These are phyloP conservation scores for Phalloptychus januarius DNA, from an alignment of 2,797 vertebrate genomes.

Conservation along the genomic window DNA sequence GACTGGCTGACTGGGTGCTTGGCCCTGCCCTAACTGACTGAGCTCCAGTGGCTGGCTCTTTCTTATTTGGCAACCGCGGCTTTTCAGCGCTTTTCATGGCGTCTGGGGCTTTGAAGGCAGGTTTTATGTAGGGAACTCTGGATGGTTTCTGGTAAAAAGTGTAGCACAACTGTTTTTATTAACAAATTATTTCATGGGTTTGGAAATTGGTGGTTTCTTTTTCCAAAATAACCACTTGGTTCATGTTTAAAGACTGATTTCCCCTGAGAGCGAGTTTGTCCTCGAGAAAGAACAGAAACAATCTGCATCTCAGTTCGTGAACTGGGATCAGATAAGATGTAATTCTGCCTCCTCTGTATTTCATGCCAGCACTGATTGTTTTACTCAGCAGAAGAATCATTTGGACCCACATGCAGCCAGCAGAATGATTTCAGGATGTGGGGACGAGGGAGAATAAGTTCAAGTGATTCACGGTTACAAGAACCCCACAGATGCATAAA, in stretches of 20 bases:
- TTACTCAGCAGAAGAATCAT: conserved; percentile 70
- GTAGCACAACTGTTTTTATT: conserved; percentile 1
- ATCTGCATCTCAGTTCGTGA: conserved; percentile 42
- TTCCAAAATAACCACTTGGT: conserved; percentile 3
- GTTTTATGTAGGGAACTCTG: conserved; percentile 15
- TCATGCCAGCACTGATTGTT: conserved; percentile 74
- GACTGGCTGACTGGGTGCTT: conserved; percentile 63
- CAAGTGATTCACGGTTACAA: conserved; percentile 9
- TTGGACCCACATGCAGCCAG: conserved; percentile 64
- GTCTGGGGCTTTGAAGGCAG: conserved; percentile 24
- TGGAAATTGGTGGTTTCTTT: conserved; percentile 3
- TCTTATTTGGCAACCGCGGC: conserved; percentile 40
- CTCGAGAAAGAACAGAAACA: conserved; percentile 29
- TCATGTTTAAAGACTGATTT: conserved; percentile 31
- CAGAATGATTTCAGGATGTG: conserved; percentile 58
- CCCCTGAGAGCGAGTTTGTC: conserved; percentile 15
- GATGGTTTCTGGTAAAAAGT: not conserved
- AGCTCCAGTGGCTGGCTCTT: conserved; percentile 41
- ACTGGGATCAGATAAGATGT: conserved; percentile 77
- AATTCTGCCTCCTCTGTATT: conserved; percentile 68
- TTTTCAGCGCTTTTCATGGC: conserved; percentile 18
- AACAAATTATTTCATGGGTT: not conserved
- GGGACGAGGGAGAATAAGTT: conserved; percentile 35
- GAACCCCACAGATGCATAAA: not conserved
- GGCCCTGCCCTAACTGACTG: conserved; percentile 57